Conservation (phyloP, 2,113 vertebrate genomes). For the Eudyptes chrysolophus region DNA sequence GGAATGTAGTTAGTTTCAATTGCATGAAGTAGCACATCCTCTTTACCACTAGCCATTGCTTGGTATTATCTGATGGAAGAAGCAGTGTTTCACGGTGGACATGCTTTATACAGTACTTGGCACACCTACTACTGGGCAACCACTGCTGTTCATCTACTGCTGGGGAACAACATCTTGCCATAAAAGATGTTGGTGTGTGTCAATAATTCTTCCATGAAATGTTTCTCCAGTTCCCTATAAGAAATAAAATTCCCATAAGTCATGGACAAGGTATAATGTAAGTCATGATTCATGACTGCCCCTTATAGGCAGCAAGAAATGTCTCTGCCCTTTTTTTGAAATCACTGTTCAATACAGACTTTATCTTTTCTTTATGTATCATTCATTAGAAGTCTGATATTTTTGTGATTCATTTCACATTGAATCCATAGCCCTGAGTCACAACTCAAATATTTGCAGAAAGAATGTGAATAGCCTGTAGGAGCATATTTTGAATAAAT, state of each 20-base stretch:
- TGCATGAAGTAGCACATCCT: neutral
- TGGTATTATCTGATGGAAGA: neutral
- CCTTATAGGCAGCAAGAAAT: neutral
- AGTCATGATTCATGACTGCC: neutral
- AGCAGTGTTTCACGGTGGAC: neutral
- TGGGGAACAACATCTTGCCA: neutral
- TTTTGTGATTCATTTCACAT: slow-evolving; percentile 23
- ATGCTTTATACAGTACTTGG: neutral
- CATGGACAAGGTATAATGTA: neutral
- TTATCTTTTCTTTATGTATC: neutral
- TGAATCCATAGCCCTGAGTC: slow-evolving; percentile 5
- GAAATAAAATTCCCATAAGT: neutral
- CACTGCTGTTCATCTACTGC: neutral
- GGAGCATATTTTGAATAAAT: slow-evolving; percentile 40
- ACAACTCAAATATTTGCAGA: slow-evolving; percentile 46
- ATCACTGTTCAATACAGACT: neutral
- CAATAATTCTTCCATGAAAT: neutral
- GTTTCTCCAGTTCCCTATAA: neutral
- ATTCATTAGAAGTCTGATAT: neutral
- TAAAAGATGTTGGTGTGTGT: neutral
- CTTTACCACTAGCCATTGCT: neutral
- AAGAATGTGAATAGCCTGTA: slow-evolving; percentile 35
- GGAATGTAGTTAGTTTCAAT: neutral
- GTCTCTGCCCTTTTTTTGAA: neutral
- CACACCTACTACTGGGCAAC: neutral